Base-by-base conservation (phyloP, 2,113 vertebrate genomes). In the Phoenicopterus ruber region DNA sequence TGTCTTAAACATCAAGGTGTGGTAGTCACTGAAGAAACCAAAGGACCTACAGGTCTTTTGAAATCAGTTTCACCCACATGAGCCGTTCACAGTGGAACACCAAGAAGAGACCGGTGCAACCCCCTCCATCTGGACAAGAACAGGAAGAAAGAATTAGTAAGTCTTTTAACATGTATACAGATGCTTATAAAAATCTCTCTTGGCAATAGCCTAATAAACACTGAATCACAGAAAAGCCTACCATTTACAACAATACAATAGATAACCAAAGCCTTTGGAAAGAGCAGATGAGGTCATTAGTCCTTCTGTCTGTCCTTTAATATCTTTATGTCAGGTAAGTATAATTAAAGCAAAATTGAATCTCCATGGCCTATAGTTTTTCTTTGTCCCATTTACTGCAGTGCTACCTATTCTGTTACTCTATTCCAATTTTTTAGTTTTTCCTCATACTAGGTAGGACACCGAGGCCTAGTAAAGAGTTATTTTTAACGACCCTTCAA, bases 171-270 rank as follows among this genome's bases (percentile, higher is more conserved):
- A 2, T 15, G 32, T 65, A 76, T 36, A 93, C 72, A 95, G 44
- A 82, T 44, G 38, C 29, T 82, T 15, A 46, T 1, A 78, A 26
- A 93, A 74, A 87, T 63, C 42, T 67, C 77, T 87, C 88, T 58
- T 71, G 55, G 84, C 86, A 95, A 59, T 52, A 58, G 42, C 29
- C n/a, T 73, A 62, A 78, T 50, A 87, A 96, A 95, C 91, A 91
- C 7, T 67, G 78, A 96, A 79, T 85, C 78, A 82, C 34, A 80
- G 44, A 82, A 93, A 82, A 82, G 31, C 78, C 81, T 67, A 54
- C 46, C 58, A 73, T 62, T 94, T 80, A 66, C 19, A 42, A 34
- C 28, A 86, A 55, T 20, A 18, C 54, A 83, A 70, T 7, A 78
- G 59, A 88, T 78, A 91, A 81, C 38, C 65, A 82, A 93, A 46